phyloP scores from a whole-genome alignment of 1,140 invertebrate species.

The Campodea augens region DNA sequence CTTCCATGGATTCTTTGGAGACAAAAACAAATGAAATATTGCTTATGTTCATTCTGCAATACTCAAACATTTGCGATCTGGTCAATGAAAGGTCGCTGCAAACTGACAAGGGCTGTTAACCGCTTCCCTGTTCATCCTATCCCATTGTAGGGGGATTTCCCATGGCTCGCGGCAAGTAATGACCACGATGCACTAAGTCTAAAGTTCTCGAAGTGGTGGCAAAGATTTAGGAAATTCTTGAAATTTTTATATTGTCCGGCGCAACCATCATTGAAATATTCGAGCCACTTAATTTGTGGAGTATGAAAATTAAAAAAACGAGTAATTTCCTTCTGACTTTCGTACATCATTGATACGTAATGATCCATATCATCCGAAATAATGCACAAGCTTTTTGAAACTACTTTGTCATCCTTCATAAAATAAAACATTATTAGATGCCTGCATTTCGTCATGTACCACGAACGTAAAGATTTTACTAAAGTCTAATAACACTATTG shows the following conservation, averaged over 20 bases:
- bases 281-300: not conserved
- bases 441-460: not conserved
- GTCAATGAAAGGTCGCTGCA: too few species aligned
- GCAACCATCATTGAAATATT: not conserved
- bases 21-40: too few species aligned
- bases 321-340: not conserved
- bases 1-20: too few species aligned
- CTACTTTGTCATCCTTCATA: not conserved
- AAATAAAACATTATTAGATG: not conserved
- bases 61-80: too few species aligned
- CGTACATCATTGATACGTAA: not conserved
- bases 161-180: too few species aligned
- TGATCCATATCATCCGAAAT: not conserved
- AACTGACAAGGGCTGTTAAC: too few species aligned
- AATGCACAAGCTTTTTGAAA: not conserved
- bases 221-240: conserved; percentile 1
- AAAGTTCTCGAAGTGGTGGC: not conserved
- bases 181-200: not conserved
- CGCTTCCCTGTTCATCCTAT: too few species aligned
- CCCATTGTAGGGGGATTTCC: too few species aligned
- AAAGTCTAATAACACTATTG: not conserved
- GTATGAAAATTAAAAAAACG: not conserved
- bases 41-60: too few species aligned
- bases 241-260: conserved; percentile 1
- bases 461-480: not conserved